Base-by-base conservation (phyloP, 2,113 vertebrate species). In the Formicarius rufipectus region DNA sequence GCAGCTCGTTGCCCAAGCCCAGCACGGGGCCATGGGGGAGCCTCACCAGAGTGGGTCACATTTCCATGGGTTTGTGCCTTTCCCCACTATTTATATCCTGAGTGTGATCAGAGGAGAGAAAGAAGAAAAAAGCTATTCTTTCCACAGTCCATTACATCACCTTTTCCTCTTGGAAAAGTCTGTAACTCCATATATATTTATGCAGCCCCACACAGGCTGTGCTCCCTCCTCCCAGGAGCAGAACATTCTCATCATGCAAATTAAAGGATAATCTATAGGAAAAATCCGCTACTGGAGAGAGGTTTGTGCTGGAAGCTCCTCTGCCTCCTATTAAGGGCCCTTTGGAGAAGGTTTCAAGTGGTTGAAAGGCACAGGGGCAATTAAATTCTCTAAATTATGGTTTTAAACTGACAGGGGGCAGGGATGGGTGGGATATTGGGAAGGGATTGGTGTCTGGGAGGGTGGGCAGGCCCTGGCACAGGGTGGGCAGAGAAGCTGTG, bases 131-230 rank as follows among this genome's bases (percentile, higher is more conserved):
- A n/a, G 49, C 22, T 13, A 47, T 25, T 88, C 53, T 84, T 96
- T 88, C 87, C 93, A 94, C 73, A 95, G 93, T 3, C 90, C 93
- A 90, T 97, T 89, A 95, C 95, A 76, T 96, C 96, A 97, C 50
- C 75, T 85, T 95, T 97, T 96, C 90, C 90, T 92, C 93, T 86
- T 30, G 91, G 85, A 90, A 78, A 90, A 92, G 19, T 58, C 39
- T 14, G 80, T 27, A 80, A 79, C 74, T 90, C 50, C 67, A 58
- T 14, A 33, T 19, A 2, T 76, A 39, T 83, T 74, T 22, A 27
- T 35, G 31, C 58, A 79, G 84, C 53, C 68, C 60, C 90, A 77
- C 72, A 33, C 50, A 42, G 27, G 56, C 83, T 63, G 72, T 1
- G 33, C 44, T 67, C 44, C 37, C 93, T 21, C 64, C 71, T 90